phyloP scores from a whole-genome alignment of 2,797 vertebrate genomes.

The Phataginus tricuspis region DNA sequence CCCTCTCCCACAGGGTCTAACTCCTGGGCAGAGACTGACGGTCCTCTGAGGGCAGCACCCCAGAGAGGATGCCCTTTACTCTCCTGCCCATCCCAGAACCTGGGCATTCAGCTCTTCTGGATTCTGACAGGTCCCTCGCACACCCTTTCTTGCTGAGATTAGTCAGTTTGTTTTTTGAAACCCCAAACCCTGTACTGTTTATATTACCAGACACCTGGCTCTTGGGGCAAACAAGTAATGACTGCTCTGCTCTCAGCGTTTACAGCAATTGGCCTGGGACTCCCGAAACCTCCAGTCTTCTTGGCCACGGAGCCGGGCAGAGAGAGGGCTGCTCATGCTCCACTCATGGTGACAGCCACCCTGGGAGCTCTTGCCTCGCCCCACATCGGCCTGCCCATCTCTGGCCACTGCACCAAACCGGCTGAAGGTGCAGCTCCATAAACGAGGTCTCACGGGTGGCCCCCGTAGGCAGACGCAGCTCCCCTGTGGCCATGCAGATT shows the following conservation, averaged over 20 bases:
- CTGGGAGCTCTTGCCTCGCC: not conserved
- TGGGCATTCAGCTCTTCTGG: no score
- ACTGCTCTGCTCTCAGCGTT: not conserved
- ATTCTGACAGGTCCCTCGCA: no score
- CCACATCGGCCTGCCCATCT: not conserved
- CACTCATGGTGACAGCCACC: no score
- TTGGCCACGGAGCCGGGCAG: not conserved
- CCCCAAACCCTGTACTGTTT: not conserved
- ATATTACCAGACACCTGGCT: no score
- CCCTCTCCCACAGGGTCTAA: no score
- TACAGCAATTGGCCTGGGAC: not conserved
- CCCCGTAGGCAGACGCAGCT: not conserved
- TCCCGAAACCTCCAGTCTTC: not conserved
- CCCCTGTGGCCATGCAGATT: no score
- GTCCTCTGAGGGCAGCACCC: not conserved
- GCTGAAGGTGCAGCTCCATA: no score
- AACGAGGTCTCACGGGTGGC: not conserved
- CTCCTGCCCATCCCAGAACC: not conserved
- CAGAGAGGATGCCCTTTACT: fast-evolving
- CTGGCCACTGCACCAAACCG: not conserved
- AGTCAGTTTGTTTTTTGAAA: not conserved
- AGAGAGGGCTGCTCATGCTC: fast-evolving
- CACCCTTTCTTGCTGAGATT: no score
- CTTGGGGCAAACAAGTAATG: not conserved
- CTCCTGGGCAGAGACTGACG: not conserved